A percentile compares a stretch with the other conserved stretches of the same genome.
Evolutionary conservation across 2,888 invertebrate species (phyloP).

Genomic region (Chymomyza caudatula): DNA sequence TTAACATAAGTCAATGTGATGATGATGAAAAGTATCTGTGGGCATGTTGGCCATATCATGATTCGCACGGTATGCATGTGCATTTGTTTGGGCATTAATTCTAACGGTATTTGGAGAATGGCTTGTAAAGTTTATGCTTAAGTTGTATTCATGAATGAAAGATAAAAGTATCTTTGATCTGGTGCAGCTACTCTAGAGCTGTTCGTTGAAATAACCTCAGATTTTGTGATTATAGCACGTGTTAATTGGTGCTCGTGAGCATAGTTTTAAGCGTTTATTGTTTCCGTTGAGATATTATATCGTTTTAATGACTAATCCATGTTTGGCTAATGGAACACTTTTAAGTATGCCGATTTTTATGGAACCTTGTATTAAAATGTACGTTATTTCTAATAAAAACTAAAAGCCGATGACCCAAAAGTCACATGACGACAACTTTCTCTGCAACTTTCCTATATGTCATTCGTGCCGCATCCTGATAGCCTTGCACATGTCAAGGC

Average conservation of each 20-base stretch:
- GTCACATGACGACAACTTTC: constrained; percentile 20
- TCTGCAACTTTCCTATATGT: constrained; percentile 6
- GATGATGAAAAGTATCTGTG: too few relatives aligned
- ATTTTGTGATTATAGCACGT: too few relatives aligned
- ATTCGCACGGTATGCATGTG: constrained; percentile 22
- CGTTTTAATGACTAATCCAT: neutral
- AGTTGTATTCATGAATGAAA: neutral
- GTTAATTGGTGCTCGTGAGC: neutral
- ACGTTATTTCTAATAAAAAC: neutral
- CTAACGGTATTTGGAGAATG: constrained; percentile 40
- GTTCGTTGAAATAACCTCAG: neutral
- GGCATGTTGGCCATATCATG: neutral
- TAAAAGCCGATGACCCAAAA: constrained; percentile 4
- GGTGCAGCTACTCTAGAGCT: neutral
- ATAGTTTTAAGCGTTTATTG: neutral
- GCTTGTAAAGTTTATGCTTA: neutral
- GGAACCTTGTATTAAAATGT: neutral
- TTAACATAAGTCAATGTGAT: too few relatives aligned
- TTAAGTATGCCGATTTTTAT: neutral
- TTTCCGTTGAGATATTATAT: neutral
- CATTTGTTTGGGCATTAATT: constrained; percentile 39
- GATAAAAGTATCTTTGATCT: neutral
- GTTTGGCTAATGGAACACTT: neutral
- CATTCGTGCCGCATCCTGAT: constrained; percentile 22
- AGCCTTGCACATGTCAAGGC: constrained; percentile 10